Base-by-base conservation (phyloP, 2,888 invertebrate species). In the Brachyptera putata region DNA sequence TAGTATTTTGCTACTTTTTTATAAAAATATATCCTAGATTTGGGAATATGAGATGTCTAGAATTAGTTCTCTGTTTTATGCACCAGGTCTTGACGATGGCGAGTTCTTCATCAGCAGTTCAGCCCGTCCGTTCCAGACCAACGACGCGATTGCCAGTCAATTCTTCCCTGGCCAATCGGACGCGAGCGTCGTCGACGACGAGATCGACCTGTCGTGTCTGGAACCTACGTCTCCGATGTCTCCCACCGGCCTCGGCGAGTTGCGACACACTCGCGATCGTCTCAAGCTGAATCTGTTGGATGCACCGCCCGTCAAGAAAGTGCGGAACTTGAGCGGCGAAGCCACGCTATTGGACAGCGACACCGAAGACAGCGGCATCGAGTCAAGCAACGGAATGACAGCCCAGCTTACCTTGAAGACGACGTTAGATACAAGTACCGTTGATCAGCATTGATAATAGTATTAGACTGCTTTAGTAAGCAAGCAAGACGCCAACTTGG, bases 31-130 rank as follows among this genome's bases (percentile, higher is more conserved):
- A n/a, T n/a, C n/a, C n/a, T n/a, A n/a, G n/a, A n/a, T n/a, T n/a
- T n/a, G n/a, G n/a, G n/a, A n/a, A n/a, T n/a, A n/a, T n/a, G n/a
- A n/a, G n/a, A n/a, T n/a, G n/a, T n/a, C n/a, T n/a, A n/a, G n/a
- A n/a, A n/a, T n/a, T n/a, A n/a, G n/a, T n/a, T n/a, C n/a, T n/a
- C n/a, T n/a, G n/a, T n/a, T n/a, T n/a, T n/a, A n/a, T n/a, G n/a
- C n/a, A n/a, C n/a, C 30, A 30, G 30, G 30, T 30, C n/a, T 18
- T 3, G 69, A 75, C 30, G 80, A 84, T 68, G 86, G 86, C 66
- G 87, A 87, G 68, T 87, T 88, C 74, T 87, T 82, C 75, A 85
- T 87, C 67, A 85, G 85, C 66, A 84, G 86, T 62, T 86, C 87
- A 30, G 81, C 84, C 63, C 80, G 84, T 58, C 87, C 87, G n/a